phyloP scores from a whole-genome alignment of 2,888 invertebrate genomes.

The Idaea straminata region DNA sequence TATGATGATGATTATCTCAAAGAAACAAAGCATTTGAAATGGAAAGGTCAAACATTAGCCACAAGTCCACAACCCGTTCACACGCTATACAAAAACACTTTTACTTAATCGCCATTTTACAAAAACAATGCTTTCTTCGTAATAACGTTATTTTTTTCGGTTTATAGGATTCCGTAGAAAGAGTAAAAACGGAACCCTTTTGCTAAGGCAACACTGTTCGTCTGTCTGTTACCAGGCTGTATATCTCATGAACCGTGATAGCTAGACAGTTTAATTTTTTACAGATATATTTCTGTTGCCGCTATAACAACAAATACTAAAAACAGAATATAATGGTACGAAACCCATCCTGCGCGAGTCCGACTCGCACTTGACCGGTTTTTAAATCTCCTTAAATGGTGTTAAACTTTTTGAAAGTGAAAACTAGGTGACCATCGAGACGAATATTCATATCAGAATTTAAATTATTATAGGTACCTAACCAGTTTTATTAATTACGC shows the following conservation, averaged over 20 bases:
- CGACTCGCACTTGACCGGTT: too few species aligned
- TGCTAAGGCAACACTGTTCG: too few species aligned
- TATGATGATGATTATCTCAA: neutral
- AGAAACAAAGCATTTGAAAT: conserved; percentile 14
- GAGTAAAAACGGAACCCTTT: too few species aligned
- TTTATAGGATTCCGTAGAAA: neutral
- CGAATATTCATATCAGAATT: conserved; percentile 14
- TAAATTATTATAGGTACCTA: conserved; percentile 5
- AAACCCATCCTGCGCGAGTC: too few species aligned
- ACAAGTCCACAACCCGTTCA: conserved; percentile 42
- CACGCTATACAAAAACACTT: conserved; percentile 64
- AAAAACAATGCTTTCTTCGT: conserved; percentile 63
- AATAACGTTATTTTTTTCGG: conserved; percentile 10
- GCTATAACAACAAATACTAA: too few species aligned
- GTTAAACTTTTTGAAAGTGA: conserved; percentile 58
- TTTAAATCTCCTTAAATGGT: conserved; percentile 10
- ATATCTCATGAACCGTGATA: too few species aligned
- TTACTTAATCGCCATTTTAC: conserved; percentile 69
- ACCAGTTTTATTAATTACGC: neutral
- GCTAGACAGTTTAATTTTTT: too few species aligned
- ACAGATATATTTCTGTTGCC: too few species aligned
- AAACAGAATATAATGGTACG: too few species aligned
- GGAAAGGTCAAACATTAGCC: conserved; percentile 34
- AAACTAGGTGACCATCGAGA: conserved; percentile 46
- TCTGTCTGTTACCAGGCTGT: too few species aligned